Evolutionary conservation across 2,888 invertebrate genomes (phyloP).

Genomic region (Torymus texanus): DNA sequence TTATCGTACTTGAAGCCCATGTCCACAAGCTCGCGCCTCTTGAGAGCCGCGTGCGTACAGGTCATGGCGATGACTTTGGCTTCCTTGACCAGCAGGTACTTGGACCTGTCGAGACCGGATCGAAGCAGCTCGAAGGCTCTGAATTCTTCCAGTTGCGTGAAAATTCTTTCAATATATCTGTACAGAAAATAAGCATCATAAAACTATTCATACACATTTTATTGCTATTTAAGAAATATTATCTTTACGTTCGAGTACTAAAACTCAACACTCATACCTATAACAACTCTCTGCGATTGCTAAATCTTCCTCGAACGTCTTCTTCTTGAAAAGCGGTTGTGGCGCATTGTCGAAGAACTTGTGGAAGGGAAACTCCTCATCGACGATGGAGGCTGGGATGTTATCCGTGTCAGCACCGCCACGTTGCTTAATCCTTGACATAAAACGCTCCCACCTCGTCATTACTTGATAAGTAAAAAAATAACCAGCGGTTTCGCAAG

Average conservation of each 20-base stretch:
- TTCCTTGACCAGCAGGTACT: constrained; percentile 97
- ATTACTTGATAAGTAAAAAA: constrained; percentile 96
- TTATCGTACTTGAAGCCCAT: constrained; percentile 98
- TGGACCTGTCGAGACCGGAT: constrained; percentile 95
- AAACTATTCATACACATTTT: background rate
- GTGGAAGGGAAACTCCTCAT: constrained; percentile 93
- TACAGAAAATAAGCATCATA: constrained; percentile 26
- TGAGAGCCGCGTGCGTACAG: constrained; percentile 98
- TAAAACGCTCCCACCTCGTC: constrained; percentile 94
- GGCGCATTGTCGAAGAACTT: constrained; percentile 96
- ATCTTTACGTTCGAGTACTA: too few species aligned
- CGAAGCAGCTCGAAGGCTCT: constrained; percentile 97
- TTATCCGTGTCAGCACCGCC: constrained; percentile 67
- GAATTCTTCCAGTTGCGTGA: constrained; percentile 98
- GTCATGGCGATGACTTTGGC: constrained; percentile 99
- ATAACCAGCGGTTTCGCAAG: constrained; percentile 98
- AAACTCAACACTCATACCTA: constrained; percentile 70
- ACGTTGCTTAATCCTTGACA: constrained; percentile 79
- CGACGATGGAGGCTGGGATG: constrained; percentile 77
- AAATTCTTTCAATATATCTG: constrained; percentile 94
- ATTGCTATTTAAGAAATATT: background rate
- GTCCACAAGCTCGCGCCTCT: constrained; percentile 95
- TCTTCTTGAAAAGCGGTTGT: constrained; percentile 91
- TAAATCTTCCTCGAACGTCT: constrained; percentile 87
- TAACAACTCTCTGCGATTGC: constrained; percentile 95